Evolutionary conservation across 2,888 invertebrate species (phyloP).

Genomic region (Urechis unicinctus): DNA sequence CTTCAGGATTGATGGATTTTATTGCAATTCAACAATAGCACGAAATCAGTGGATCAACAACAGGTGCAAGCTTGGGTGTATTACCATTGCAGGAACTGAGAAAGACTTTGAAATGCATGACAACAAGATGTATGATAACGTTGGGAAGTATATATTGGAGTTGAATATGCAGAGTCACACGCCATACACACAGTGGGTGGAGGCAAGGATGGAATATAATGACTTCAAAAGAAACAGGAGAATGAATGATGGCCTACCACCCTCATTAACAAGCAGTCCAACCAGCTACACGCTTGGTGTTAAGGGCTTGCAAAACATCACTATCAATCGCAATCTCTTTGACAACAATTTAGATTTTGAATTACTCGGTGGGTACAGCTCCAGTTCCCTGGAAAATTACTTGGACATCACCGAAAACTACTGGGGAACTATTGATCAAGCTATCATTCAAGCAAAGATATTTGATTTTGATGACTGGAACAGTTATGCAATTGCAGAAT

Average conservation of each 20-base stretch:
- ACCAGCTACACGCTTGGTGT: constrained; percentile 74
- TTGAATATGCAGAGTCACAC: constrained; percentile 86
- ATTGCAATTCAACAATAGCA: constrained; percentile 79
- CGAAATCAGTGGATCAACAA: constrained; percentile 81
- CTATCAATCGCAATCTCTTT: constrained; percentile 81
- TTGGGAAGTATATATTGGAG: constrained; percentile 76
- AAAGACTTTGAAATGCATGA: constrained; percentile 79
- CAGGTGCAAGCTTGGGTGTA: constrained; percentile 58
- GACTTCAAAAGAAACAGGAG: constrained; percentile 28
- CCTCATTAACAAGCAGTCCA: constrained; percentile 27
- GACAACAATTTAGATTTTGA: constrained; percentile 66
- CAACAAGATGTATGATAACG: constrained; percentile 74
- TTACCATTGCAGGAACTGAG: constrained; percentile 78
- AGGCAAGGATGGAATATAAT: constrained; percentile 25
- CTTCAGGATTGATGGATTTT: constrained; percentile 85
- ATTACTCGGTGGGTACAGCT: constrained; percentile 76
- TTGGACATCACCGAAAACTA: constrained; percentile 89
- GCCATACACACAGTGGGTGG: constrained; percentile 63
- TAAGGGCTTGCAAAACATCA: constrained; percentile 89
- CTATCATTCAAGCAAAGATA: constrained; percentile 71
- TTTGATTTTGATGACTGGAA: constrained; percentile 99
- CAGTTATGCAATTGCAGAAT: constrained; percentile 87
- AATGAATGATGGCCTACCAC: constrained; percentile 1
- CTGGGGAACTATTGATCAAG: constrained; percentile 81
- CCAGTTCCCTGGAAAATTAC: constrained; percentile 78